Conservation (phyloP, 2,113 vertebrate genomes). For the Panthera uncia region DNA sequence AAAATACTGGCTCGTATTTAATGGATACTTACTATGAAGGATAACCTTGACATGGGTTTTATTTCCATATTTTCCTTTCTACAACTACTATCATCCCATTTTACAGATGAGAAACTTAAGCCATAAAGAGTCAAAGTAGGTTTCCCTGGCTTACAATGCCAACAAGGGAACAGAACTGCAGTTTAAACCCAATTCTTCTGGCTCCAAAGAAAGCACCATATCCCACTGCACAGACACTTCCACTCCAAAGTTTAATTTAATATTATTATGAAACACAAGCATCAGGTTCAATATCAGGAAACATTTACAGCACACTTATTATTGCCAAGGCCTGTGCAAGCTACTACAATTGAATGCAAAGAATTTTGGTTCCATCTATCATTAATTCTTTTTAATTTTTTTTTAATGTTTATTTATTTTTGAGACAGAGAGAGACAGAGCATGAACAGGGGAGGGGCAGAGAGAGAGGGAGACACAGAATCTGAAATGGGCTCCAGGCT, state of each 20-base stretch:
- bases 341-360: background rate
- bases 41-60: background rate
- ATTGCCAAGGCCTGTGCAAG: background rate
- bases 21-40: background rate
- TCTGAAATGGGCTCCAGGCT: too few relatives aligned
- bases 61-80: background rate
- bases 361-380: background rate
- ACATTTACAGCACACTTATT: background rate
- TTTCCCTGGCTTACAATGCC: background rate
- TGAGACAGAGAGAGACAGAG: too few relatives aligned
- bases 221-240: background rate
- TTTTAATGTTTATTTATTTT: too few relatives aligned
- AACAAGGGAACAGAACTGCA: background rate
- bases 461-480: too few relatives aligned
- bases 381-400: too few relatives aligned
- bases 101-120: background rate
- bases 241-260: background rate
- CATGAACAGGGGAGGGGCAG: too few relatives aligned
- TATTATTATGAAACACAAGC: background rate
- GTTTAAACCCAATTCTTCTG: background rate
- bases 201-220: background rate
- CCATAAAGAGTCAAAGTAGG: background rate
- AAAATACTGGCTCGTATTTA: background rate
- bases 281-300: background rate
- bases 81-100: background rate